These are phyloP conservation scores for Microplitis deprimator DNA, from an alignment of 2,888 invertebrate species.

Conservation along the genomic window DNA sequence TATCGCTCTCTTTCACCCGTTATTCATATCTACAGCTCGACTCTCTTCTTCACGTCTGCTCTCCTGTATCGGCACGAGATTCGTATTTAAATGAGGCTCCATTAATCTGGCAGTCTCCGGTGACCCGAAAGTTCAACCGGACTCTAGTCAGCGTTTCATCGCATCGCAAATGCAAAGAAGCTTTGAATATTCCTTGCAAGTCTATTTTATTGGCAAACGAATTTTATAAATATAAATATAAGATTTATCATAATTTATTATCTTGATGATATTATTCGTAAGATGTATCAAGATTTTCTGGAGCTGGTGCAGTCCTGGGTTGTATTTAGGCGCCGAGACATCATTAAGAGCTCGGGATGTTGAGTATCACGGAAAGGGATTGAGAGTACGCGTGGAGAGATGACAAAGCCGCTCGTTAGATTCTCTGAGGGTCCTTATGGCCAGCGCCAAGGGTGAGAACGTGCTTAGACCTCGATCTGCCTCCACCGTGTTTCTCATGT, in stretches of 20 bases:
- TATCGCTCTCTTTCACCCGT: slow-evolving; percentile 23
- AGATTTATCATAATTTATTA: too few relatives aligned
- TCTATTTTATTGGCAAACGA: slow-evolving; percentile 36
- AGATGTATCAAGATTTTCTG: too few relatives aligned
- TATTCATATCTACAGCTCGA: slow-evolving; percentile 33
- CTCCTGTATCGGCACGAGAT: slow-evolving; percentile 69
- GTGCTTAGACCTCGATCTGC: slow-evolving; percentile 68
- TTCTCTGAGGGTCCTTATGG: slow-evolving; percentile 69
- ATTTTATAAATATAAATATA: slow-evolving; percentile 32
- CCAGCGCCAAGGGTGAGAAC: slow-evolving; percentile 71
- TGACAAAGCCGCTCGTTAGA: slow-evolving; percentile 72
- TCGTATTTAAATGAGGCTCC: slow-evolving; percentile 72
- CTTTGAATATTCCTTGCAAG: slow-evolving; percentile 55
- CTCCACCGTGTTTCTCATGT: slow-evolving; percentile 27
- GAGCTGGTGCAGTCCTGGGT: not conserved
- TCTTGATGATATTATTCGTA: too few relatives aligned
- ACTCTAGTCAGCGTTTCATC: slow-evolving; percentile 65
- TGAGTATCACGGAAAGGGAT: slow-evolving; percentile 42
- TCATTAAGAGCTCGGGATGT: slow-evolving; percentile 45
- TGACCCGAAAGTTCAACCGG: slow-evolving; percentile 62
- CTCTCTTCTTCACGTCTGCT: slow-evolving; percentile 36
- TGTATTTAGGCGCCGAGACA: not conserved
- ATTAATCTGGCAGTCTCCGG: slow-evolving; percentile 69
- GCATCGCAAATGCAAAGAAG: slow-evolving; percentile 51
- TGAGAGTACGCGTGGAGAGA: slow-evolving; percentile 55